Conservation (phyloP, 2,888 invertebrate species). For the Apamea monoglypha region DNA sequence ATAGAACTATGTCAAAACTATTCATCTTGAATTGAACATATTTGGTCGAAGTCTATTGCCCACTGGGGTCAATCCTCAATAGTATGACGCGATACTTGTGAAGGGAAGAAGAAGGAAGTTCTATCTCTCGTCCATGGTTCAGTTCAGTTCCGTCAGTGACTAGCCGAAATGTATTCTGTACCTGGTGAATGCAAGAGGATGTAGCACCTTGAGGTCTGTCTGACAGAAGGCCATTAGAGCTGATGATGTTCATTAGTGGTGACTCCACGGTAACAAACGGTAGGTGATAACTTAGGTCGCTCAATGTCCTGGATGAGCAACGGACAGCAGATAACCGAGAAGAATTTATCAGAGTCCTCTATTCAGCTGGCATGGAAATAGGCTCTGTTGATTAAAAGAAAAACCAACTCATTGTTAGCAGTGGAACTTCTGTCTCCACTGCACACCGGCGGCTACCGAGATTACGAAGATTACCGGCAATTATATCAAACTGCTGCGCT, state of each 20-base stretch:
- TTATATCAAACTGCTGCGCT: conserved; percentile 64
- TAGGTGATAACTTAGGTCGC: too few species aligned
- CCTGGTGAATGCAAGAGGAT: neutral
- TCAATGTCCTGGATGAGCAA: neutral
- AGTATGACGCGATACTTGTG: neutral
- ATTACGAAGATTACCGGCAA: conserved; percentile 68
- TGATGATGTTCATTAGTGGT: too few species aligned
- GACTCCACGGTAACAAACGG: too few species aligned
- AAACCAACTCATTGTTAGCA: neutral
- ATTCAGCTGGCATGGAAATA: neutral
- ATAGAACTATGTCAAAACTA: neutral
- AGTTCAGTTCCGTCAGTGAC: neutral
- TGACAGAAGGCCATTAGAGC: neutral
- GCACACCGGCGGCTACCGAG: conserved; percentile 42
- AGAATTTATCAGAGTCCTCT: neutral
- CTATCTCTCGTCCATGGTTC: neutral
- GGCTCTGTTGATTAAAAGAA: too few species aligned
- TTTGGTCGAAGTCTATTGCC: too few species aligned
- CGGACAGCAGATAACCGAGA: neutral
- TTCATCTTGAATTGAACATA: too few species aligned
- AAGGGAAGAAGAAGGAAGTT: too few species aligned
- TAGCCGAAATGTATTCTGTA: neutral
- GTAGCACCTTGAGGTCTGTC: too few species aligned
- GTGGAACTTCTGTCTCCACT: conserved; percentile 42
- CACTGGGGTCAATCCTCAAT: too few species aligned